These are phyloP conservation scores for Seriola dumerili DNA, from an alignment of 2,113 vertebrate genomes.

Conservation along the genomic window DNA sequence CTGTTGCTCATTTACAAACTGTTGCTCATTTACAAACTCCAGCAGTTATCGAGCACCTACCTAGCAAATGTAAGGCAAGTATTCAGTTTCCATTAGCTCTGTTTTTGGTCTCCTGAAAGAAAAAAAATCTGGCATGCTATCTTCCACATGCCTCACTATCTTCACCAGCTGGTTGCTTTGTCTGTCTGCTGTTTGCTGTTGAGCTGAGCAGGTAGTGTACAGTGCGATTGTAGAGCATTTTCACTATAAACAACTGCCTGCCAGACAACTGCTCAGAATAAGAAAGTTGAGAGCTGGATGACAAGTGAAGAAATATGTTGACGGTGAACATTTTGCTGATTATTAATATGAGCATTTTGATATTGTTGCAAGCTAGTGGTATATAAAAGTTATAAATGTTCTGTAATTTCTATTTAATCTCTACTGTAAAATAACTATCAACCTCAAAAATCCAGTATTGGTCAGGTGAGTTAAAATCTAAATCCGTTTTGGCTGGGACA, in stretches of 20 bases:
- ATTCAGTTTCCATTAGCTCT: neutral
- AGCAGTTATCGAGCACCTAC: no score
- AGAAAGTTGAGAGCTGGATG: neutral
- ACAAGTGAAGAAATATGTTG: no score
- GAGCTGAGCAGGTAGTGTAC: neutral
- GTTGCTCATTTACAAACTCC: no score
- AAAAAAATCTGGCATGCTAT: constrained; percentile 7
- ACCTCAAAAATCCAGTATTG: neutral
- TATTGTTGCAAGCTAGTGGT: neutral
- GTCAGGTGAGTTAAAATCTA: neutral
- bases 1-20: no score
- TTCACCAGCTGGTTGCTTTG: neutral
- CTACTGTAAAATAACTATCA: neutral
- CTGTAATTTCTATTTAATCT: neutral
- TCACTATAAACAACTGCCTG: neutral
- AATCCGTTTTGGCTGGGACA: neutral
- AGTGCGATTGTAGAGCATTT: neutral
- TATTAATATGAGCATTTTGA: neutral
- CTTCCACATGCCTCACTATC: constrained; percentile 18
- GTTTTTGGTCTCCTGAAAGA: neutral
- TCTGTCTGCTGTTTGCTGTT: constrained; percentile 13
- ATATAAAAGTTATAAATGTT: neutral
- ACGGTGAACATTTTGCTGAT: no score
- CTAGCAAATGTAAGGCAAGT: neutral
- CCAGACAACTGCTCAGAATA: neutral